Percentiles rank a stretch among this genome's conserved stretches.
Evolutionary conservation across 2,113 vertebrate species (phyloP).

Genomic region (Fregetta grallaria): DNA sequence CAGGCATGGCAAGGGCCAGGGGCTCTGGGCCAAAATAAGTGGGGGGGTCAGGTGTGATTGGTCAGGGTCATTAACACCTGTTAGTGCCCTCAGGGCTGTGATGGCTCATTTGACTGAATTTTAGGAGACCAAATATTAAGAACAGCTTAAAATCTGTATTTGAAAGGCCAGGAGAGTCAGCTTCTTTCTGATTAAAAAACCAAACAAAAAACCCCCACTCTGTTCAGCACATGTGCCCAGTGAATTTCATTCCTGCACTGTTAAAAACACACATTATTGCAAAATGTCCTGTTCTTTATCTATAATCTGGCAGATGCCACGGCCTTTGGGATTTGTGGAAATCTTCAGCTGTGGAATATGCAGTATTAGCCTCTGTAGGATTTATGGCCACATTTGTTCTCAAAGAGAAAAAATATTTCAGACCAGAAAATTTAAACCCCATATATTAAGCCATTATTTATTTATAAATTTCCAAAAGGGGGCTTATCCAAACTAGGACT

Average conservation of each 20-base stretch:
- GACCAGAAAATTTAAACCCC: background rate
- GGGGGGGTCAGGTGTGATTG: background rate
- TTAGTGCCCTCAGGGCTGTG: background rate
- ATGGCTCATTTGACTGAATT: background rate
- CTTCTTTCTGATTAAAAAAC: background rate
- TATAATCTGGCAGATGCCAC: background rate
- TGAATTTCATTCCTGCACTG: background rate
- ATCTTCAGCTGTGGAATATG: background rate
- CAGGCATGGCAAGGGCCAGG: rapidly evolving
- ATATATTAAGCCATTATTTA: background rate
- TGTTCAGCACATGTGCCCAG: background rate
- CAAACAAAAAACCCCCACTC: rapidly evolving
- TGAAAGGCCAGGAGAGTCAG: background rate
- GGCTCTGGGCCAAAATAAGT: background rate
- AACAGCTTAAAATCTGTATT: background rate
- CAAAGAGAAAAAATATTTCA: background rate
- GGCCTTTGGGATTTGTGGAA: background rate
- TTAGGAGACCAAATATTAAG: background rate
- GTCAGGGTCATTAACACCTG: background rate
- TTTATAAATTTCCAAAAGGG: background rate
- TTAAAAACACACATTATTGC: background rate
- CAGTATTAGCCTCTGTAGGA: background rate
- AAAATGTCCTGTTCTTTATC: background rate
- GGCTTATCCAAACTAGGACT: background rate
- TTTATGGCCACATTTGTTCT: background rate